Base-by-base conservation (phyloP, 2,888 invertebrate genomes). In the Drosophila ezoana region DNA sequence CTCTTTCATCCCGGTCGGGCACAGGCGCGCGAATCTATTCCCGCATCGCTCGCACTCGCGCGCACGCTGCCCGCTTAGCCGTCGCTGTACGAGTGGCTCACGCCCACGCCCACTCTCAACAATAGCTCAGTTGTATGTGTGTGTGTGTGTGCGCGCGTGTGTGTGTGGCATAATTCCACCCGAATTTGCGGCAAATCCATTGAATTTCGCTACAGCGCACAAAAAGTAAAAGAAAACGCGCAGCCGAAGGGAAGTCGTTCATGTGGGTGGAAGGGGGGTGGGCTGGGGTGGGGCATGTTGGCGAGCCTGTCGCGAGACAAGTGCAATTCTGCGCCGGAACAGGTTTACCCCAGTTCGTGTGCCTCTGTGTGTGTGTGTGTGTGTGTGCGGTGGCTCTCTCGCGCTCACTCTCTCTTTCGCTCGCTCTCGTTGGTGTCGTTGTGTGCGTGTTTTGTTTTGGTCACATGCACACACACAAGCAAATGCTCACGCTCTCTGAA, bases 381-480 rank as follows among this genome's bases (percentile, higher is more conserved):
- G 33, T 37, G 41, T 23, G 56, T 51, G 41, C 10, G 65, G 18
- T 37, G 45, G 35, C 57, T 52, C 80, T 80, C 77, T 67, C 57
- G 60, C 60, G 70, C 75, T 54, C 68, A 48, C 47, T 44, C 64
- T 18, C 63, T 59, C 53, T 60, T 41, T 67, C 44, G 32, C 53
- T 47, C 37, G 56, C 64, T 57, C 73, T 57, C 20, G 38, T 33
- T 52, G 52, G 11, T 70, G 43, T 43, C n/a, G 48, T 18, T 73
- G 79, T 87, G 65, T 87, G 73, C 49, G 76, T 68, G 90, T 77
- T 90, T 90, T 90, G 90, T 90, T 91, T 90, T 91, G 90, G 87
- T 90, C 80, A 79, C 86, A 87, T 65, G 78, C 76, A 72, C 64
- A 71, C 66, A 87, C 51, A 72, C 75, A 44, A 14, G 10, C 43